Evolutionary conservation across 2,797 vertebrate genomes (phyloP).

Genomic region (Galagoides demidoff): DNA sequence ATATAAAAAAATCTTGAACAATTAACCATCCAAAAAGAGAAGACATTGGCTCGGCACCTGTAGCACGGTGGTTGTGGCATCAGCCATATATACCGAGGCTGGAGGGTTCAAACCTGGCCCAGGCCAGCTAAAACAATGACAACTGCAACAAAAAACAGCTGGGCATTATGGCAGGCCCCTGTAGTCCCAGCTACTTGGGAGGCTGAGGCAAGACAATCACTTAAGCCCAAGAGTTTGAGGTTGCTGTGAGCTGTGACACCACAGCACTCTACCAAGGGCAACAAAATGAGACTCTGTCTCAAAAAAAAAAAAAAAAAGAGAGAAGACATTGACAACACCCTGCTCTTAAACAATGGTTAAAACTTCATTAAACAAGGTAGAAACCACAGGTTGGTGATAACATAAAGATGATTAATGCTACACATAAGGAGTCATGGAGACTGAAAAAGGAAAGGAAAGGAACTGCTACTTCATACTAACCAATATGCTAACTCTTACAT

Average conservation of each 20-base stretch:
- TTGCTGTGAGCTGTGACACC: too few relatives aligned
- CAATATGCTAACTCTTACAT: background rate
- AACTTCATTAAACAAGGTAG: slow-evolving; percentile 5
- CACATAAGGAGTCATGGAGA: background rate
- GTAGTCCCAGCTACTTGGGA: too few relatives aligned
- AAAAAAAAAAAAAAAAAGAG: slow-evolving; percentile 22
- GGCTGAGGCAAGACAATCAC: too few relatives aligned
- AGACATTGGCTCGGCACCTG: background rate
- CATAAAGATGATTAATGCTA: background rate
- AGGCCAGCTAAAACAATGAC: too few relatives aligned
- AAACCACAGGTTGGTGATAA: background rate
- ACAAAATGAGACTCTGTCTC: too few relatives aligned
- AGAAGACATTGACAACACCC: background rate
- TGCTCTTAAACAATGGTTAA: background rate
- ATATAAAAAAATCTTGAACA: background rate
- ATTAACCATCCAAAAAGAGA: slow-evolving; percentile 24
- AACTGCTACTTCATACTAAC: background rate
- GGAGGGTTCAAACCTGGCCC: too few relatives aligned
- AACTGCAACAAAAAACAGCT: too few relatives aligned
- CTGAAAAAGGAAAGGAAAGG: background rate
- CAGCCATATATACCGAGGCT: too few relatives aligned
- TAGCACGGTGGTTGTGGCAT: too few relatives aligned
- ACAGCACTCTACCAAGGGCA: too few relatives aligned
- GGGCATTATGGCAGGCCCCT: too few relatives aligned
- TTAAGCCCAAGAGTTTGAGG: too few relatives aligned